A percentile compares a stretch with the other conserved stretches of the same genome.
Conservation (phyloP, 2,888 invertebrate genomes). For the Lepidocyrtinus sp. region DNA sequence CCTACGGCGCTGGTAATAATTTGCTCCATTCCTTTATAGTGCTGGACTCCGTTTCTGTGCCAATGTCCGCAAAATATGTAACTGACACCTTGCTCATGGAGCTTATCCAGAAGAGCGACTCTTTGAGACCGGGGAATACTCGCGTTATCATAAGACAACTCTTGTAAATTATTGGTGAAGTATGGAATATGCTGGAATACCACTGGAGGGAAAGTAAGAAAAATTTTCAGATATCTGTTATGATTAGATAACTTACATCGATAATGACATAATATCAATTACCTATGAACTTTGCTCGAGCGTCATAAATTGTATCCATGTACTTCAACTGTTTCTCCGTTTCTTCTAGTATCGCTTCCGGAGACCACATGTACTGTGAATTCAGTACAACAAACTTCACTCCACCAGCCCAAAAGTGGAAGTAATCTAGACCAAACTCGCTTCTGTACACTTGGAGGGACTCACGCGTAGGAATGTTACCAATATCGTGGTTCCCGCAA, state of each 20-base stretch:
- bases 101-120: constrained; percentile 72
- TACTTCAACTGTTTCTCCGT: constrained; percentile 73
- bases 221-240: not conserved
- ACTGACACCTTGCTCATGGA: constrained; percentile 73
- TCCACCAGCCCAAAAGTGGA: constrained; percentile 74
- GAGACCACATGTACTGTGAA: constrained; percentile 73
- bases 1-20: constrained; percentile 75
- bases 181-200: constrained; percentile 75
- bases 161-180: constrained; percentile 72
- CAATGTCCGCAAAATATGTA: constrained; percentile 74
- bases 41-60: constrained; percentile 74
- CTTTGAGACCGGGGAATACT: constrained; percentile 72
- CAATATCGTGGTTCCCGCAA: constrained; percentile 76
- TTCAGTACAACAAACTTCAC: constrained; percentile 74
- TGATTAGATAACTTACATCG: not conserved
- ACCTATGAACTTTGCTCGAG: constrained; percentile 66
- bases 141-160: constrained; percentile 72
- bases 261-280: constrained; percentile 16
- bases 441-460: constrained; percentile 71
- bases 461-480: constrained; percentile 73
- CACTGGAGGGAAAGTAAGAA: constrained; percentile 69
- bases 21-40: constrained; percentile 64
- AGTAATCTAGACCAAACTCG: constrained; percentile 74
- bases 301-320: constrained; percentile 71
- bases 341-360: constrained; percentile 71